Percentiles rank a stretch among this genome's conserved stretches.
Evolutionary conservation across 2,888 invertebrate genomes (phyloP).

Genomic region (Acronicta leporina): DNA sequence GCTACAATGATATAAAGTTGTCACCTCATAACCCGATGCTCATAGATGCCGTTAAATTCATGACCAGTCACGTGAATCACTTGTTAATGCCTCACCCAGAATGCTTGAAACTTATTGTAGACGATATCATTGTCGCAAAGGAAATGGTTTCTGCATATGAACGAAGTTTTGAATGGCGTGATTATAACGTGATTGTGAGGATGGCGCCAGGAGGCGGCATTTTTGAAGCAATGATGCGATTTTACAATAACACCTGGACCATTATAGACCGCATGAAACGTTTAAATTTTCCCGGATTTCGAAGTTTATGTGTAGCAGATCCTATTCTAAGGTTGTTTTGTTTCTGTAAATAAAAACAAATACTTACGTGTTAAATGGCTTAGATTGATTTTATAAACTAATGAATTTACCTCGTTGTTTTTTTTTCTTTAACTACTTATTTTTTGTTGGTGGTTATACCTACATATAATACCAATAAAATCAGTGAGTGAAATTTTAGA

Average conservation of each 20-base stretch:
- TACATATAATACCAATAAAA: too few relatives aligned
- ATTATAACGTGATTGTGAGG: slow-evolving; percentile 21
- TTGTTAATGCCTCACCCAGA: slow-evolving; percentile 14
- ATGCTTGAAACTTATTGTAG: slow-evolving; percentile 25
- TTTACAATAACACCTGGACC: slow-evolving; percentile 2
- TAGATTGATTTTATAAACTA: background rate
- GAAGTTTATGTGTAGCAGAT: slow-evolving; percentile 17
- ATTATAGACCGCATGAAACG: slow-evolving; percentile 27
- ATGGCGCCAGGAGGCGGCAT: slow-evolving; percentile 35
- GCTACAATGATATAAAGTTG: slow-evolving; percentile 88
- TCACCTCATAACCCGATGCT: slow-evolving; percentile 8
- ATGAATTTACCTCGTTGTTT: background rate
- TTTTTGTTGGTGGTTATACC: too few relatives aligned
- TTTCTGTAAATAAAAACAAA: slow-evolving; percentile 20
- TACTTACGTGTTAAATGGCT: background rate
- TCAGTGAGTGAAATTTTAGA: too few relatives aligned
- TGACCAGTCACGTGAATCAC: slow-evolving; percentile 22
- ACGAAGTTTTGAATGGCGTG: slow-evolving; percentile 23
- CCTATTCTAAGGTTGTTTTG: slow-evolving; percentile 28
- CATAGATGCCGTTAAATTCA: slow-evolving; percentile 10
- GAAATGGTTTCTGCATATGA: slow-evolving; percentile 27
- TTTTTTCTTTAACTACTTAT: too few relatives aligned
- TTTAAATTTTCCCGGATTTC: slow-evolving; percentile 15
- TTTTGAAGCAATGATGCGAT: slow-evolving; percentile 24
- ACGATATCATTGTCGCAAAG: slow-evolving; percentile 26